These are phyloP conservation scores for Drosophila grimshawi DNA, from an alignment of 1,140 invertebrate genomes.

Conservation along the genomic window DNA sequence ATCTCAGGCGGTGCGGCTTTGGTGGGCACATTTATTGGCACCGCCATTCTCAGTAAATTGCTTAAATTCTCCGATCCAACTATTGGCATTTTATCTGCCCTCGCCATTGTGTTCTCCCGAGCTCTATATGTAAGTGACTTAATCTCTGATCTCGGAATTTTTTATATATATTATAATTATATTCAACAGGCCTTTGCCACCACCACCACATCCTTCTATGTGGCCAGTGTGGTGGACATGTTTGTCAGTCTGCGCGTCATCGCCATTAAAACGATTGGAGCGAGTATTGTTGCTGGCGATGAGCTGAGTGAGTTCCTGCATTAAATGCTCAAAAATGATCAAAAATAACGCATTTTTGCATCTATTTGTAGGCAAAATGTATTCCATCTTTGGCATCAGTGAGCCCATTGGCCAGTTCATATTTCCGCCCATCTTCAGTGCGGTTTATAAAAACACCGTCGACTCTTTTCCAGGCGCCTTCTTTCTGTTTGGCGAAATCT, in stretches of 20 bases:
- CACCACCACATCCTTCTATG: conserved; percentile 68
- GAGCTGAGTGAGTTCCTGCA: conserved; percentile 69
- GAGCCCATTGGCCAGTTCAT: conserved; percentile 79
- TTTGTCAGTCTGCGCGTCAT: conserved; percentile 79
- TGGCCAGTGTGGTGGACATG: conserved; percentile 76
- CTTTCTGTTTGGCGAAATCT: conserved; percentile 79
- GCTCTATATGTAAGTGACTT: conserved; percentile 67
- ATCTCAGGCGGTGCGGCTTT: conserved; percentile 62
- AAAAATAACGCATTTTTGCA: neutral
- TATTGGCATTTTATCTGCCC: conserved; percentile 74
- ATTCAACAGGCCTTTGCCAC: conserved; percentile 66
- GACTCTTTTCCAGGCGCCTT: conserved; percentile 79
- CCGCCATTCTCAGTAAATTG: conserved; percentile 78
- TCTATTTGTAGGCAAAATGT: conserved; percentile 76
- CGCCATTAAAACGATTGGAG: conserved; percentile 81
- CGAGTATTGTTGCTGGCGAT: conserved; percentile 75
- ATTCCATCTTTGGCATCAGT: conserved; percentile 80
- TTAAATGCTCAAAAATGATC: neutral
- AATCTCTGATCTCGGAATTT: neutral
- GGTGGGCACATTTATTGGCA: conserved; percentile 79
- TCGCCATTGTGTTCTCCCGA: conserved; percentile 69
- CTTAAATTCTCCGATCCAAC: conserved; percentile 75
- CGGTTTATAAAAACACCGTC: conserved; percentile 70
- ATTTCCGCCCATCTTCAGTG: conserved; percentile 76
- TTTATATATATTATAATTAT: neutral